Evolutionary conservation across 2,888 invertebrate genomes (phyloP).

Genomic region (Drosophila meridionalis): DNA sequence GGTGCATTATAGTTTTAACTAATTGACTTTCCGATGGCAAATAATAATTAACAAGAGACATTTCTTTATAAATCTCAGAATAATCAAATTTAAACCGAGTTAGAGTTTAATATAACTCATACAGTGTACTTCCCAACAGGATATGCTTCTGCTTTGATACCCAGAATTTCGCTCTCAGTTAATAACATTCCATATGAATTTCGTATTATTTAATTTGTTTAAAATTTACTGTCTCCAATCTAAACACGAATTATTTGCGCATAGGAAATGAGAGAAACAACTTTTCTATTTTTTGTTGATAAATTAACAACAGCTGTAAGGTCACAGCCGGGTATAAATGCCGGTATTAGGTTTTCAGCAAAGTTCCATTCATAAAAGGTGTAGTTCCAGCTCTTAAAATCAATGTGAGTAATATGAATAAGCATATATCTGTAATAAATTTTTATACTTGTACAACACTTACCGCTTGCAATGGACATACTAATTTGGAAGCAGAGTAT

Average conservation of each 20-base stretch:
- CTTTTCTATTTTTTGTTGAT: background rate
- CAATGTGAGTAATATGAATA: background rate
- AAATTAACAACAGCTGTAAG: background rate
- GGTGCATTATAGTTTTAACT: no score
- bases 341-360: background rate
- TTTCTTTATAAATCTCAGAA: no score
- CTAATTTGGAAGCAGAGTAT: background rate
- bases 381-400: background rate
- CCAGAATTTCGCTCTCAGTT: background rate
- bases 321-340: background rate
- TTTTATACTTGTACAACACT: background rate
- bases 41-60: no score
- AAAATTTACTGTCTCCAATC: no score
- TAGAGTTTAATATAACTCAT: no score
- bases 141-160: background rate
- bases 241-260: background rate
- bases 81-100: no score
- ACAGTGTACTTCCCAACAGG: no score
- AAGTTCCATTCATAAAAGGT: slow-evolving; percentile 2
- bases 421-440: background rate
- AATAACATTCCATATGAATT: background rate
- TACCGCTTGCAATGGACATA: slow-evolving; percentile 28
- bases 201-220: background rate
- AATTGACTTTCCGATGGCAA: no score
- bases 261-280: background rate